A percentile compares a stretch with the other conserved stretches of the same genome.
These are phyloP conservation scores for Glaucomys volans DNA, from an alignment of 2,113 vertebrate genomes.

Conservation along the genomic window DNA sequence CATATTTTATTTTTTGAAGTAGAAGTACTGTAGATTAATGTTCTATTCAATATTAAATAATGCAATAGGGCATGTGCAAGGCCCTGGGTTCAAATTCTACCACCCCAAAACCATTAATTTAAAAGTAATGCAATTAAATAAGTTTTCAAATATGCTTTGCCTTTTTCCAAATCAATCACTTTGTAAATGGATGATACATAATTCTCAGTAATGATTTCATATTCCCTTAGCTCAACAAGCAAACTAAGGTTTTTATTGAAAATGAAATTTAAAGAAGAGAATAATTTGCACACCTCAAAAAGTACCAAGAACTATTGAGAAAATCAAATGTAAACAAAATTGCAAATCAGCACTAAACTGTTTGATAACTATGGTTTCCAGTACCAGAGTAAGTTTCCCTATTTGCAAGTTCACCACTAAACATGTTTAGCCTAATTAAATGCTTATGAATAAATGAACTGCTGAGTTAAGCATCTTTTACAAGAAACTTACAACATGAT, in stretches of 20 bases:
- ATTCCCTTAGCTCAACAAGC: not conserved
- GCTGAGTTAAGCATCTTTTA: slow-evolving; percentile 55
- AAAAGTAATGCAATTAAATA: not conserved
- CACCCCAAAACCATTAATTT: not conserved
- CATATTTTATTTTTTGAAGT: slow-evolving; percentile 1
- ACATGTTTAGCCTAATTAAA: slow-evolving; percentile 24
- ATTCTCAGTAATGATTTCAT: not conserved
- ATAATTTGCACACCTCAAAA: not conserved
- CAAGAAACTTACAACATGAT: slow-evolving; percentile 61
- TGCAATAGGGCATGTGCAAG: not conserved
- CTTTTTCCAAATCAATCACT: not conserved
- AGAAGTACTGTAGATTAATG: not conserved
- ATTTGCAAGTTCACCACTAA: not conserved
- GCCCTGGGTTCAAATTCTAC: not conserved
- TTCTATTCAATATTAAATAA: slow-evolving; percentile 2
- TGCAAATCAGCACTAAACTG: not conserved
- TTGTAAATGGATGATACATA: not conserved
- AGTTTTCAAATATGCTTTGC: not conserved
- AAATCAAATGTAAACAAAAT: slow-evolving; percentile 19
- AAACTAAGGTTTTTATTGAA: not conserved
- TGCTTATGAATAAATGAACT: slow-evolving; percentile 16
- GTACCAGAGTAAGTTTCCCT: not conserved
- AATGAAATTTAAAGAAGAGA: slow-evolving; percentile 26
- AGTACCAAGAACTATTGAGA: not conserved
- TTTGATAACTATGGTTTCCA: not conserved